Percentiles rank a stretch among this genome's conserved stretches.
Conservation (phyloP, 1,140 invertebrate species). For the Rhagoletis pomonella region DNA sequence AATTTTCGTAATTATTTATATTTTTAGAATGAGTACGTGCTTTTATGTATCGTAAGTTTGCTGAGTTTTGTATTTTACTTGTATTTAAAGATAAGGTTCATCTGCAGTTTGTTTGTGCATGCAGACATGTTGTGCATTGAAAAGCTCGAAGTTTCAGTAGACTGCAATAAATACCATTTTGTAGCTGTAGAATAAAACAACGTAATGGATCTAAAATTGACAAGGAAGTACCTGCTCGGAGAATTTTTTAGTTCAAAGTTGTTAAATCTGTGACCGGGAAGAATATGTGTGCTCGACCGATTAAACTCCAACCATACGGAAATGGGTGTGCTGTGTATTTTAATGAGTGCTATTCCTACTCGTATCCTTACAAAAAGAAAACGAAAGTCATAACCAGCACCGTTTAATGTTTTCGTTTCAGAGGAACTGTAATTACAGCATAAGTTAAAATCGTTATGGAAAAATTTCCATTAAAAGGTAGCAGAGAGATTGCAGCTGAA, state of each 20-base stretch:
- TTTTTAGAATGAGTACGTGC: constrained; percentile 14
- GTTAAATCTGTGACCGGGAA: too few species aligned
- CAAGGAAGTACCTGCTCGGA: too few species aligned
- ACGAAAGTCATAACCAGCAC: not conserved
- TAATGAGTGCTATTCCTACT: too few species aligned
- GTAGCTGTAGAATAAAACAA: not conserved
- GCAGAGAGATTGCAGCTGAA: constrained; percentile 70
- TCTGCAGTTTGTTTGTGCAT: not conserved
- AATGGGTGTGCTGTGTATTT: too few species aligned
- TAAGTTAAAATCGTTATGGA: constrained; percentile 71
- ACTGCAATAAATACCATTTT: not conserved
- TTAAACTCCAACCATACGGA: too few species aligned
- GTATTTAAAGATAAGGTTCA: not conserved
- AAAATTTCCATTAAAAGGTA: constrained; percentile 76
- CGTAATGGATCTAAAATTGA: too few species aligned
- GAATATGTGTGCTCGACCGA: too few species aligned
- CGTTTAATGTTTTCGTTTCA: not conserved
- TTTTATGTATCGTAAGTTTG: not conserved
- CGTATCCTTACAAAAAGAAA: not conserved
- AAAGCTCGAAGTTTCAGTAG: not conserved
- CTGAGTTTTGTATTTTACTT: not conserved
- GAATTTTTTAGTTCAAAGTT: too few species aligned
- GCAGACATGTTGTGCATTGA: not conserved
- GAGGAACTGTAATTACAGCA: not conserved
- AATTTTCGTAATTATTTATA: not conserved